phyloP scores from a whole-genome alignment of 2,797 vertebrate species.

The Sebastes nivosus region DNA sequence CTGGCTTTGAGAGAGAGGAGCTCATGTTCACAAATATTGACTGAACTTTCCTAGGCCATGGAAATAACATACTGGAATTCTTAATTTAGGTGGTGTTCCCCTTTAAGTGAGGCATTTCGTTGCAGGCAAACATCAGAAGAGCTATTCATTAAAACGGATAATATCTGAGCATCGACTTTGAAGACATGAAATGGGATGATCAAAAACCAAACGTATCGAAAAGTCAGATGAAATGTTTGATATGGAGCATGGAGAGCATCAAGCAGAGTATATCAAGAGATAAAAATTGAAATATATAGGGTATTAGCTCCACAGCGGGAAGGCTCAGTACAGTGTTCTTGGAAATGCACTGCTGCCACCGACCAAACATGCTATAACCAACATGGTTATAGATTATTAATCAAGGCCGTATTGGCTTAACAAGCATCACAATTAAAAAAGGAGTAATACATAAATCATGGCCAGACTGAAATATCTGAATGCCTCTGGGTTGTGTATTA shows the following conservation, averaged over 20 bases:
- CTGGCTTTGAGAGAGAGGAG: too few relatives aligned
- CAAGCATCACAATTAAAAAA: constrained; percentile 21
- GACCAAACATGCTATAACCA: constrained; percentile 31
- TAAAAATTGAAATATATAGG: constrained; percentile 43
- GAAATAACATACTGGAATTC: neutral
- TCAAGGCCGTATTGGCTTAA: constrained; percentile 20
- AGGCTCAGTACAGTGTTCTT: neutral
- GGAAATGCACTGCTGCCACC: constrained; percentile 17
- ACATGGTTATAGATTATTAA: constrained; percentile 42
- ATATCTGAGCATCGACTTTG: constrained; percentile 51
- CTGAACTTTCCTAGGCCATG: too few relatives aligned
- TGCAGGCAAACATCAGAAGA: constrained; percentile 50
- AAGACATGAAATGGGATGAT: constrained; percentile 51
- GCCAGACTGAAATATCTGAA: constrained; percentile 2
- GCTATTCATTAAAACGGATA: constrained; percentile 53
- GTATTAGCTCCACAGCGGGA: constrained; percentile 6
- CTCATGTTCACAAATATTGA: too few relatives aligned
- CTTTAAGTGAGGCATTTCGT: constrained; percentile 21
- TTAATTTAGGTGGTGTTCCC: neutral
- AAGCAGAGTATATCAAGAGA: constrained; percentile 22
- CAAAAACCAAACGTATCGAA: constrained; percentile 47
- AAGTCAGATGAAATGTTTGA: constrained; percentile 46
- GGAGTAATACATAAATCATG: constrained; percentile 1
- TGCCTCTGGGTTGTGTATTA: constrained; percentile 5
- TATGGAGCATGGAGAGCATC: constrained; percentile 33